Base-by-base conservation (phyloP, 2,888 invertebrate species). In the Cyaniris semiargus region DNA sequence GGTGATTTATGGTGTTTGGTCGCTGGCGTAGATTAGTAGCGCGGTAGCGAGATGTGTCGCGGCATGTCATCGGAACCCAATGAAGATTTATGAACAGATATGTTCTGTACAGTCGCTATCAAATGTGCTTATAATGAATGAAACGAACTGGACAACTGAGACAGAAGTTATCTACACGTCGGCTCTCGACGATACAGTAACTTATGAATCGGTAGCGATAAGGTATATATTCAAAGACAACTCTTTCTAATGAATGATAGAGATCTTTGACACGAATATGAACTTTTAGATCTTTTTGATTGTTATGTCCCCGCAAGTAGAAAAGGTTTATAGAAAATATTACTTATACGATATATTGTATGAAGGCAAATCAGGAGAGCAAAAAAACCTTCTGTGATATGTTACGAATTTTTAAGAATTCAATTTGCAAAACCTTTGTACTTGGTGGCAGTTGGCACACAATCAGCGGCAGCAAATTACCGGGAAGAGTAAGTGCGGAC, bases 21-120 rank as follows among this genome's bases (percentile, higher is more conserved):
- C 80, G 78, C 80, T 85, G 79, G 79, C 48, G 79, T 79, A 77
- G 81, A 76, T 83, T 84, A 83, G 89, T 86, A 90, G 91, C 91
- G 89, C 93, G 92, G 93, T 92, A 93, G 93, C 93, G 88, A 90
- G 91, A 92, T 90, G 92, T 93, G 94, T 93, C 93, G 93, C 88
- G 91, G 92, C 90, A 87, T 93, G 94, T 94, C 93, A 93, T 93
- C 93, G 92, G 89, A 89, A 90, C 89, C 91, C 92, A 92, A 93
- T 93, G 93, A 93, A 94, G 94, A 93, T 94, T 94, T 93, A 94
- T 93, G 93, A 90, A 89, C 91, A 88, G 87, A 85, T 87, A 89
- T 88, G 88, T 89, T 81, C 79, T 81, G 88, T 88, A 87, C 87
- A 87, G 86, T 86, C 86, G 84, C 81, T 84, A 85, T 87, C 86